Conservation (phyloP, 2,113 vertebrate genomes). For the Elgaria multicarinata region DNA sequence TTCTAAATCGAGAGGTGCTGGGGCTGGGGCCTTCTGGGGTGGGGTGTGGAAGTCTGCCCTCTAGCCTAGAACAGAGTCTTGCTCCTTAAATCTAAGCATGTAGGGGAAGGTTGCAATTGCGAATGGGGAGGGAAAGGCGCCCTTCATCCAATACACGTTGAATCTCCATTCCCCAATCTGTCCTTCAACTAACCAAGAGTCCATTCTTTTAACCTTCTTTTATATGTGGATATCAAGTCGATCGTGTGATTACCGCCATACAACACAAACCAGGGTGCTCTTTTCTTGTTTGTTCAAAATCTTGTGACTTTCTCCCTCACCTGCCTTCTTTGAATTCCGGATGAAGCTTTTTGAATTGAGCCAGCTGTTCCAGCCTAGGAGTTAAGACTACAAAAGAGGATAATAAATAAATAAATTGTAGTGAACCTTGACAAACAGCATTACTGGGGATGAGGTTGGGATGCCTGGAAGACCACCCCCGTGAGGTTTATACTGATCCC, state of each 20-base stretch:
- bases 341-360: conserved; percentile 52
- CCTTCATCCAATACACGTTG: no score
- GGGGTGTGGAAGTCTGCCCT: no score
- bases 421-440: background rate
- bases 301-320: conserved; percentile 17
- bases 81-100: no score
- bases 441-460: background rate
- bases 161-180: no score
- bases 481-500: no score
- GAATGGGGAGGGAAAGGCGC: no score
- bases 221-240: background rate
- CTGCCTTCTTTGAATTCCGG: conserved; percentile 54
- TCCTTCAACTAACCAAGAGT: no score
- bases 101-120: no score
- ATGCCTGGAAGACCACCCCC: no score
- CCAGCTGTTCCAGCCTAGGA: conserved; percentile 61
- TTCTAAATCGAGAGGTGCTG: no score
- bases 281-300: background rate
- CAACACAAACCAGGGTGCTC: background rate
- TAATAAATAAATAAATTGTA: background rate
- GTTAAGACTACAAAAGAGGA: conserved; percentile 49
- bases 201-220: background rate
- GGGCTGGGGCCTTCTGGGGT: no score
- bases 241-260: background rate
- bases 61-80: no score